Base-by-base conservation (phyloP, 2,113 vertebrate genomes). In the Miniopterus natalensis region DNA sequence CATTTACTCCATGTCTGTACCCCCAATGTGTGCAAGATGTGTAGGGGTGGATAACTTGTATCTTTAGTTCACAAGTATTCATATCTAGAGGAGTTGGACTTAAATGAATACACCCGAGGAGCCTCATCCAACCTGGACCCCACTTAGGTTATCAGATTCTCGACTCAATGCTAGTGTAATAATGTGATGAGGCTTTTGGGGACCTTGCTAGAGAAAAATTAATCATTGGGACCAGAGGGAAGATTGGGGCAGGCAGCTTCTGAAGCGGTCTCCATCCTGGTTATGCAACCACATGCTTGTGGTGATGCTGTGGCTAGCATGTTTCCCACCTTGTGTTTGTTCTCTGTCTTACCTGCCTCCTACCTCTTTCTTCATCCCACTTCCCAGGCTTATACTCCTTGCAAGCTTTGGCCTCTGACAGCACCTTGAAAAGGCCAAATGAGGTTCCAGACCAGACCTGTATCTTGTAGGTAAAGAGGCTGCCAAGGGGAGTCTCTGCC, bases 281-380 rank as follows among this genome's bases (percentile, higher is more conserved):
- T 9, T 31, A 10, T 45, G 45, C 27, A 51, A 31, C 73, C 47
- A 51, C 15, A 57, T 21, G 53, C 6, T 8, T 20, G 17, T 23
- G 36, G 40, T 11, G 29, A 73, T 23, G 27, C 51, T n/a, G 11
- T 66, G 57, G 23, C 74, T 29, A 8, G 20, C 5, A 6, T 1
- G 3, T 9, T 14, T 0, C 12, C 20, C 51, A 4, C 29, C 29
- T 51, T 31, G 10, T 5, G 0, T 47, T n/a, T 42, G 21, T 7
- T 31, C 40, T 49, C 59, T 42, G n/a, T 84, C 77, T 6, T 21
- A 6, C 18, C 36, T 47, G 13, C 31, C 23, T 49, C 25, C 10
- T 21, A n/a, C 36, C 42, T 20, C 10, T 51, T 11, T 29, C 88
- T 7, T 42, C 47, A 10, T 25, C 23, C 66, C 23, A 18, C 23